phyloP scores from a whole-genome alignment of 2,888 invertebrate genomes.

The Lagria hirta region DNA sequence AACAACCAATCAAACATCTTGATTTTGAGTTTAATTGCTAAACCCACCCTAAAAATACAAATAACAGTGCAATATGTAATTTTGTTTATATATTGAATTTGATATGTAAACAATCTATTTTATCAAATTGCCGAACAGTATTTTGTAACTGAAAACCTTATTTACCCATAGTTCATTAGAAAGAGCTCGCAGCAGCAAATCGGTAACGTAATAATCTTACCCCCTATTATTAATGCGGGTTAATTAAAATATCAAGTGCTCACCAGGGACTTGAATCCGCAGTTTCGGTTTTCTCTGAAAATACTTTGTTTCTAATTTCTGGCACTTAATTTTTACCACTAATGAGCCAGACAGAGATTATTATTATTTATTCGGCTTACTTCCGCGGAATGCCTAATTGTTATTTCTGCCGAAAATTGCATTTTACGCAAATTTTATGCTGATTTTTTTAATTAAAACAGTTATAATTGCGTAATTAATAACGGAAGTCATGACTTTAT shows the following conservation, averaged over 20 bases:
- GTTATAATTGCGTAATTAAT: constrained; percentile 46
- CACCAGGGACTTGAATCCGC: constrained; percentile 48
- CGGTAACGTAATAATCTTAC: constrained; percentile 44
- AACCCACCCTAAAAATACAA: too few relatives aligned
- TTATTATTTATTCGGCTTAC: constrained; percentile 50
- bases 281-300: constrained; percentile 48
- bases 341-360: constrained; percentile 49
- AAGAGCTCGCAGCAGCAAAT: constrained; percentile 34
- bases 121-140: too few relatives aligned
- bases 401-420: constrained; percentile 45
- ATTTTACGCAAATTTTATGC: constrained; percentile 44
- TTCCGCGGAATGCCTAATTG: constrained; percentile 46
- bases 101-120: too few relatives aligned
- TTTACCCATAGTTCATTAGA: too few relatives aligned
- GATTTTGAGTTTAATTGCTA: too few relatives aligned
- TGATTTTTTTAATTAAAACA: constrained; percentile 47
- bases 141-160: too few relatives aligned
- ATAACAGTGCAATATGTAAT: too few relatives aligned
- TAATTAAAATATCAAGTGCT: constrained; percentile 52
- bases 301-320: constrained; percentile 48
- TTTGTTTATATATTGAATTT: too few relatives aligned
- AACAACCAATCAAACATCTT: too few relatives aligned
- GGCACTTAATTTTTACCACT: constrained; percentile 50
- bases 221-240: constrained; percentile 48
- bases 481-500: constrained; percentile 39